Conservation (phyloP, 1,140 invertebrate species). For the Mycetomoellerius zeteki region DNA sequence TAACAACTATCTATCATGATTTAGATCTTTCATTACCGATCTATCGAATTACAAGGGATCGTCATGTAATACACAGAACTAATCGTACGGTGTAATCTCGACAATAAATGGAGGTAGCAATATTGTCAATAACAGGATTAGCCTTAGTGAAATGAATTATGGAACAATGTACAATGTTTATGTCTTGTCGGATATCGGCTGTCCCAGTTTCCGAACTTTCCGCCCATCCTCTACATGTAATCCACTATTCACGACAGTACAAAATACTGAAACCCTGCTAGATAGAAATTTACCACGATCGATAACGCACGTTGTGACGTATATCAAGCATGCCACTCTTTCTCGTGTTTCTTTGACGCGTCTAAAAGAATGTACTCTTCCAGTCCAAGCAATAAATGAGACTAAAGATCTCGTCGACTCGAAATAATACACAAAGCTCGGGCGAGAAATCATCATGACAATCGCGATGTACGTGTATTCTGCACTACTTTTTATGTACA, state of each 20-base stretch:
- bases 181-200: neutral
- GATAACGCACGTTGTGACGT: neutral
- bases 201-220: constrained; percentile 29
- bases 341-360: neutral
- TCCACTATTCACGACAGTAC: constrained; percentile 22
- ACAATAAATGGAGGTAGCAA: constrained; percentile 60
- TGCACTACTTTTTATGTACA: constrained; percentile 48
- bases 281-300: constrained; percentile 27
- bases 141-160: constrained; percentile 53
- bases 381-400: constrained; percentile 13
- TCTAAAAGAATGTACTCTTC: neutral
- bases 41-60: constrained; percentile 27
- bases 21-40: constrained; percentile 24
- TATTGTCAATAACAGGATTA: constrained; percentile 62
- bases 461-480: neutral
- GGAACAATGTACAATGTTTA: constrained; percentile 58
- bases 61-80: constrained; percentile 29
- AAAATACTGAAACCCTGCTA: constrained; percentile 46
- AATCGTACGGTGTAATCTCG: constrained; percentile 55
- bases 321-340: neutral
- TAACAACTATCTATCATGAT: constrained; percentile 33
- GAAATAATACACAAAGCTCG: constrained; percentile 17
- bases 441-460: constrained; percentile 24
- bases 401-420: neutral
- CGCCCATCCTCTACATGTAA: constrained; percentile 1